These are phyloP conservation scores for Mythimna ferrago DNA, from an alignment of 2,888 invertebrate genomes.

Conservation along the genomic window DNA sequence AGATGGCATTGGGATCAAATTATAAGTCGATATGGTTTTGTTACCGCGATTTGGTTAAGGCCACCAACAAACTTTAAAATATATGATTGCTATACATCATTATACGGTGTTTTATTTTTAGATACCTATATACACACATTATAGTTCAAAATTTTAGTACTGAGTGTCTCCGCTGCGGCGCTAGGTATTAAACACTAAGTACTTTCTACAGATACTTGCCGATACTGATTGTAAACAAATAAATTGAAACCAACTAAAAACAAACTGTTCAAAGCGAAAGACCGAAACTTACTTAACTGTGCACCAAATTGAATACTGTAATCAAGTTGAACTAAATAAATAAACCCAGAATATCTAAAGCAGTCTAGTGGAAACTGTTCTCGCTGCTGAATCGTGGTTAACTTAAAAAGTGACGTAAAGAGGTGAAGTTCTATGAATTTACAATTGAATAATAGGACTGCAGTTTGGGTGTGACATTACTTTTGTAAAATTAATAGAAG, in stretches of 20 bases:
- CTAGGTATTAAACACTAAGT: background rate
- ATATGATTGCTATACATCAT: too few species aligned
- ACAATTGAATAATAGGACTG: background rate
- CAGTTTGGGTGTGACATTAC: too few species aligned
- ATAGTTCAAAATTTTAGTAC: too few species aligned
- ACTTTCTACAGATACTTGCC: background rate
- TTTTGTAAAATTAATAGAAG: too few species aligned
- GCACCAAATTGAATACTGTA: background rate
- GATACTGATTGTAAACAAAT: background rate
- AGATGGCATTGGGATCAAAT: too few species aligned
- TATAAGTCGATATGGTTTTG: too few species aligned
- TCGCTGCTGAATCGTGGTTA: constrained; percentile 6
- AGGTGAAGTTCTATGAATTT: background rate
- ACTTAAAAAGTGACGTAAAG: constrained; percentile 10
- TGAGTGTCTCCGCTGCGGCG: too few species aligned
- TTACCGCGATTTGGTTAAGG: too few species aligned
- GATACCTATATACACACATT: too few species aligned
- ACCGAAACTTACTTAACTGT: background rate
- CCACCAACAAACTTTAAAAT: too few species aligned
- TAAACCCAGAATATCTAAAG: background rate
- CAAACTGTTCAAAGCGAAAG: background rate
- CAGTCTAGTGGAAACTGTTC: background rate
- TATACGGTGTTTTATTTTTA: too few species aligned
- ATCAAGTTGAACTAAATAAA: background rate
- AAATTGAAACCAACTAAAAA: background rate